Evolutionary conservation across 1,140 invertebrate genomes (phyloP).

Genomic region (Procambarus virginalis): DNA sequence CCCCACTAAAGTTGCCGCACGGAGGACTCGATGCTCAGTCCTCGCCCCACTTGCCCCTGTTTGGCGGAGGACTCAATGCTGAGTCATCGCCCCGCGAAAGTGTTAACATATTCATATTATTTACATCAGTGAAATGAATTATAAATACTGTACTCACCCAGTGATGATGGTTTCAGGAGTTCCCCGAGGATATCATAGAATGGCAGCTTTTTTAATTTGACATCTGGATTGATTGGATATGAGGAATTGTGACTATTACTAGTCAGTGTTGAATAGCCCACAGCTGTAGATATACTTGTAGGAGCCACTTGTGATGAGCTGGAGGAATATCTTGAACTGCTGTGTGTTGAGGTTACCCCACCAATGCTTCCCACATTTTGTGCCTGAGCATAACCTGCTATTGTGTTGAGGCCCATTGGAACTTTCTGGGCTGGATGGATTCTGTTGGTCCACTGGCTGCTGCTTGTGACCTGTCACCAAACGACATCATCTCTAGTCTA

Average conservation of each 20-base stretch:
- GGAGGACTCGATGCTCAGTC: too few species aligned
- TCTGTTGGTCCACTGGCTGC: constrained; percentile 42
- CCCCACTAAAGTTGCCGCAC: too few species aligned
- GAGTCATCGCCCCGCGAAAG: too few species aligned
- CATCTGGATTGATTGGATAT: constrained; percentile 91
- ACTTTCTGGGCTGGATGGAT: constrained; percentile 58
- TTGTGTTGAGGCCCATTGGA: constrained; percentile 56
- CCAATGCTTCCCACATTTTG: constrained; percentile 42
- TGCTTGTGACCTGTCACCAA: constrained; percentile 68
- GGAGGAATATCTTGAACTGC: constrained; percentile 35
- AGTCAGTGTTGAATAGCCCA: constrained; percentile 44
- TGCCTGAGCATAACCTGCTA: constrained; percentile 51
- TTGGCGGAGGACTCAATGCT: too few species aligned
- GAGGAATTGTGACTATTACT: constrained; percentile 58
- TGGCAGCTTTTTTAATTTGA: constrained; percentile 90
- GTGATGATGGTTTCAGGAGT: constrained; percentile 89
- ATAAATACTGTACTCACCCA: constrained; percentile 75
- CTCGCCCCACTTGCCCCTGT: too few species aligned
- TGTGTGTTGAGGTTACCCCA: constrained; percentile 53
- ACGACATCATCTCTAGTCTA: constrained; percentile 70
- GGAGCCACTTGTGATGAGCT: constrained; percentile 28
- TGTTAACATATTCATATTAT: too few species aligned
- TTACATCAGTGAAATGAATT: too few species aligned
- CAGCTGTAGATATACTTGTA: constrained; percentile 31
- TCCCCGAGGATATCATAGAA: constrained; percentile 94